These are phyloP conservation scores for Habrosyne pyritoides DNA, from an alignment of 2,888 invertebrate genomes.

Conservation along the genomic window DNA sequence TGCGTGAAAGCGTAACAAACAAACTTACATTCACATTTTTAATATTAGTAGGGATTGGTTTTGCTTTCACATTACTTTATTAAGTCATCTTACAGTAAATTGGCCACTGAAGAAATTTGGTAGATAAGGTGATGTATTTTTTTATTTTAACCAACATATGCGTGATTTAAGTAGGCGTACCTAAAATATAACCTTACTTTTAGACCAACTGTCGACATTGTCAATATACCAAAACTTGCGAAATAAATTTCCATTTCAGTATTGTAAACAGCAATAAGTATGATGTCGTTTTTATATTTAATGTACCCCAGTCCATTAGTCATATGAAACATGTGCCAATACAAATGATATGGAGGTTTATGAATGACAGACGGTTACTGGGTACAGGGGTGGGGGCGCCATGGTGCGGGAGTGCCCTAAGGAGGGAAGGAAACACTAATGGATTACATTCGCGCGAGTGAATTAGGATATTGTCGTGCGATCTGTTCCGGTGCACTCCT, in stretches of 20 bases:
- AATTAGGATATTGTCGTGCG: conserved; percentile 83
- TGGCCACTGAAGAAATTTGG: no score
- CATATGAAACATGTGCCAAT: conserved; percentile 83
- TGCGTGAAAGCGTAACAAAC: no score
- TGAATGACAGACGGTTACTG: conserved; percentile 76
- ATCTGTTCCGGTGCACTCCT: conserved; percentile 81
- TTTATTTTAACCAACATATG: no score
- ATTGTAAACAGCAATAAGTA: conserved; percentile 61
- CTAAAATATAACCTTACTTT: no score
- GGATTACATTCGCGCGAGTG: conserved; percentile 82
- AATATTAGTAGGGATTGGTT: no score
- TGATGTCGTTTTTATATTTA: conserved; percentile 67
- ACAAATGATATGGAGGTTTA: conserved; percentile 83
- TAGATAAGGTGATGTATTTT: no score
- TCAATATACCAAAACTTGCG: conserved; percentile 17
- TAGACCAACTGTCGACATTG: no score
- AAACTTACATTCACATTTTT: no score
- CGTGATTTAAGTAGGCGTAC: no score
- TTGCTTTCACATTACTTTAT: no score
- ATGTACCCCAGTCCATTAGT: conserved; percentile 77
- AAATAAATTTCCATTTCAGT: conserved; percentile 36
- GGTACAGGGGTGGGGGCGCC: conserved; percentile 25
- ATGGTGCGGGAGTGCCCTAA: conserved; percentile 32
- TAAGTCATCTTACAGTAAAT: no score
- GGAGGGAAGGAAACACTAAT: conserved; percentile 67